These are phyloP conservation scores for Campopleginae sp. DNA, from an alignment of 2,888 invertebrate species.

Conservation along the genomic window DNA sequence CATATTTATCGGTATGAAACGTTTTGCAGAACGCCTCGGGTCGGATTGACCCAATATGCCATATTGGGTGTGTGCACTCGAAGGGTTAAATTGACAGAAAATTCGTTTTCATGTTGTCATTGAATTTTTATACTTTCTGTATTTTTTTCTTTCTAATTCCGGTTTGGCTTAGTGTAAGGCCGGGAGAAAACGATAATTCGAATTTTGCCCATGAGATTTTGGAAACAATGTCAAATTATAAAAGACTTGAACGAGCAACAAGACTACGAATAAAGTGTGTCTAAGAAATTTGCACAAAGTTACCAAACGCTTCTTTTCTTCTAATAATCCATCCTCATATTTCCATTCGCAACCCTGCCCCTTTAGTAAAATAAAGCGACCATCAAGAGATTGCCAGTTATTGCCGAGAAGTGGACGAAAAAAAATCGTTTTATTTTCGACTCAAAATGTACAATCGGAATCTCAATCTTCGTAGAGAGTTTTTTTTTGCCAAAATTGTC, in stretches of 20 bases:
- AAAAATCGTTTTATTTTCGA: too few relatives aligned
- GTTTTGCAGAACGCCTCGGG: too few relatives aligned
- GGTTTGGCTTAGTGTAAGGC: neutral
- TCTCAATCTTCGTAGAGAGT: too few relatives aligned
- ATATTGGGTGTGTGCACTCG: too few relatives aligned
- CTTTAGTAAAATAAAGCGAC: neutral
- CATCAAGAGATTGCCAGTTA: neutral
- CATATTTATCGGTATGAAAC: too few relatives aligned
- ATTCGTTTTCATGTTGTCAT: neutral
- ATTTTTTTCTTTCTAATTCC: neutral
- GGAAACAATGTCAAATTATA: neutral
- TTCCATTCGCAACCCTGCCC: neutral
- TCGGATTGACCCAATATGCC: too few relatives aligned
- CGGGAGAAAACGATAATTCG: neutral
- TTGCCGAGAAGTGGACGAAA: neutral
- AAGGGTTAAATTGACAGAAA: neutral
- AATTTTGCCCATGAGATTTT: neutral
- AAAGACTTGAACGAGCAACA: neutral
- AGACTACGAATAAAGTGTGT: neutral
- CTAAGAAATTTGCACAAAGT: neutral
- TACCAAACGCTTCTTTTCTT: neutral
- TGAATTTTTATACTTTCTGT: neutral
- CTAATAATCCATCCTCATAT: neutral
- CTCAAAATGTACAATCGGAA: too few relatives aligned
- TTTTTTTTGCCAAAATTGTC: too few relatives aligned